Evolutionary conservation across 2,113 vertebrate species (phyloP).

Genomic region (Podocnemis expansa): DNA sequence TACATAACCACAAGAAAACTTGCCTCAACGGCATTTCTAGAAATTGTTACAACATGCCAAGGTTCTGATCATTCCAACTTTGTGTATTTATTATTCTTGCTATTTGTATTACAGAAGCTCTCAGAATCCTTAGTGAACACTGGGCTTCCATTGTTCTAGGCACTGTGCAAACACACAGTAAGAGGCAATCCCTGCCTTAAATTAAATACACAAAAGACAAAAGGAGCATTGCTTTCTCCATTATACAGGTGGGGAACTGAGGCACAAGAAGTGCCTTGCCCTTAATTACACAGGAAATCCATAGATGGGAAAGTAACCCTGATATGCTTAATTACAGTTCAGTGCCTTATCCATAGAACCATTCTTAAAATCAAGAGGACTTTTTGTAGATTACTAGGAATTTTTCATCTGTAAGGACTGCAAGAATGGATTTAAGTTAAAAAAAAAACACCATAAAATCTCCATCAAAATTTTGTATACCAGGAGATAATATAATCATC

Average conservation of each 20-base stretch:
- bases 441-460: not conserved
- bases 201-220: not conserved
- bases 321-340: not conserved
- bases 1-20: not conserved
- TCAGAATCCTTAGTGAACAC: not conserved
- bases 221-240: not conserved
- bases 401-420: not conserved
- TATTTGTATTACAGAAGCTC: not conserved
- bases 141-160: not conserved
- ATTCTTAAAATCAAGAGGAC: not conserved
- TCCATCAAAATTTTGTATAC: not conserved
- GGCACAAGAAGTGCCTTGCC: not conserved
- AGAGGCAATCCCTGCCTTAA: not conserved
- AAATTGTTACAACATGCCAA: not conserved
- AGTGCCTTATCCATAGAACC: not conserved
- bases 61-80: not conserved
- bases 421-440: not conserved
- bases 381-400: not conserved
- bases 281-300: not conserved
- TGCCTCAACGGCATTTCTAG: not conserved
- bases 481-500: not conserved
- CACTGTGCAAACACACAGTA: not conserved
- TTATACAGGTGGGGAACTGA: not conserved
- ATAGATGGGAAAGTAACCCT: not conserved
- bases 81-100: not conserved